Evolutionary conservation across 2,113 vertebrate species (phyloP).

Genomic region (Picathartes gymnocephalus): DNA sequence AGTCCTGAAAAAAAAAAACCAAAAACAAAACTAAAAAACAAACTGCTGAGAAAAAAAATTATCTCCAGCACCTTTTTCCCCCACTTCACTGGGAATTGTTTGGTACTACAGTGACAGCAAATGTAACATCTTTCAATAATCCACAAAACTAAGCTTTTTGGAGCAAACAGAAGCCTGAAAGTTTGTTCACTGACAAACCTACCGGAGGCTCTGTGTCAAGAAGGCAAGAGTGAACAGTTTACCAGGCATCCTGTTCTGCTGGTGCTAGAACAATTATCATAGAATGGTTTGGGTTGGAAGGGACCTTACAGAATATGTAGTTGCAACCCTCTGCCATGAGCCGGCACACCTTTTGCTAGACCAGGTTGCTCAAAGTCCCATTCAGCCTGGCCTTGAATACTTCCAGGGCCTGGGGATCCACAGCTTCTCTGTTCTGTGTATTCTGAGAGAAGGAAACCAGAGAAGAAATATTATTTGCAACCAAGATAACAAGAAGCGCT

Average conservation of each 20-base stretch:
- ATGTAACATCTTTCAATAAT: not conserved
- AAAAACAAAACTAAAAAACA: not conserved
- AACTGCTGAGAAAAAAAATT: not conserved
- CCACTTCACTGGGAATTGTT: not conserved
- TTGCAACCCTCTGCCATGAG: not conserved
- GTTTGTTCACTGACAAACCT: not conserved
- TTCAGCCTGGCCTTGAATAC: not conserved
- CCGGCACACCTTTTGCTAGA: not conserved
- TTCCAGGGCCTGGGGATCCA: not conserved
- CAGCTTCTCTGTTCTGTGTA: accelerated
- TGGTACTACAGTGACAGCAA: not conserved
- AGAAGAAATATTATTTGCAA: not conserved
- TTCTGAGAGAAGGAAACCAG: not conserved
- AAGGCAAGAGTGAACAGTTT: not conserved
- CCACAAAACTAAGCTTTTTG: not conserved
- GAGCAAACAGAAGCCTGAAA: not conserved
- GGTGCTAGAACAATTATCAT: accelerated
- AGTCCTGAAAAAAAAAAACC: not conserved
- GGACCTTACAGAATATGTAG: not conserved
- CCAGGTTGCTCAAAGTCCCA: not conserved
- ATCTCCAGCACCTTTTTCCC: not conserved
- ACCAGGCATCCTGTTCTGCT: not conserved
- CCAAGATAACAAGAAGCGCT: not conserved
- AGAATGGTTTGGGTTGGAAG: not conserved
- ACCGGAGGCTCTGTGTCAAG: not conserved